Evolutionary conservation across 1,140 invertebrate species (phyloP), one percentile per base, ranked within the genome.

Genomic region (Holcopasites calliopsidis): DNA sequence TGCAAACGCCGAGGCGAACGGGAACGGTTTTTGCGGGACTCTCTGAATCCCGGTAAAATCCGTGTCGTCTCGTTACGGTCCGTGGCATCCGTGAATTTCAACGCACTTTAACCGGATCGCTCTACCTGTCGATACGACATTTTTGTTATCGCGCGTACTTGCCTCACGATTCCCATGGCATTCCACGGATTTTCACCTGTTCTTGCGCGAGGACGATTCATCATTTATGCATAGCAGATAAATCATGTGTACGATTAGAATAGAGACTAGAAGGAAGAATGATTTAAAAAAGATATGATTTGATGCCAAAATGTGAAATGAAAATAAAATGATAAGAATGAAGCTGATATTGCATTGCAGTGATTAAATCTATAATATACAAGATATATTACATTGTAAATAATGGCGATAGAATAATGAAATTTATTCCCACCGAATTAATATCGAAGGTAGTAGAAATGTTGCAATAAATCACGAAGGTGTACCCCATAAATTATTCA

Each of bases 51-150:
- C 2, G 16, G 44, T 66, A 71, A 80, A 80, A 81, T 55, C 77
- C 60, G 49, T 50, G 35, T 58, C 55, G 31, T 58, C 64, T 79
- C 79, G 79, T 79, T 75, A 75, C 71, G 35, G 55, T 38, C 52
- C 40, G 40, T 69, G 38, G 52, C 40, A 65, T 55, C 38, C 49
- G 62, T 52, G 65, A 81, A 76, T 81, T 80, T 76, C 77, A 72
- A 80, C 80, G 79, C 80, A 82, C 49, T n/a, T 55, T 40, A 72
- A 80, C 62, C 49, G 38, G 65, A 57, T 69, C 52, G 10, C 50
- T 38, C 44, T 75, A 80, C 66, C 75, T 77, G 75, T 76, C 61
- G 55, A 74, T 70, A 71, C 49, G 62, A 50, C 54, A 78, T 80
- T 82, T 82, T 82, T 80, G 73, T 35, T 44, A 16, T 42, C 5